Base-by-base conservation (phyloP, 2,888 invertebrate genomes). In the Saturnia japonica region DNA sequence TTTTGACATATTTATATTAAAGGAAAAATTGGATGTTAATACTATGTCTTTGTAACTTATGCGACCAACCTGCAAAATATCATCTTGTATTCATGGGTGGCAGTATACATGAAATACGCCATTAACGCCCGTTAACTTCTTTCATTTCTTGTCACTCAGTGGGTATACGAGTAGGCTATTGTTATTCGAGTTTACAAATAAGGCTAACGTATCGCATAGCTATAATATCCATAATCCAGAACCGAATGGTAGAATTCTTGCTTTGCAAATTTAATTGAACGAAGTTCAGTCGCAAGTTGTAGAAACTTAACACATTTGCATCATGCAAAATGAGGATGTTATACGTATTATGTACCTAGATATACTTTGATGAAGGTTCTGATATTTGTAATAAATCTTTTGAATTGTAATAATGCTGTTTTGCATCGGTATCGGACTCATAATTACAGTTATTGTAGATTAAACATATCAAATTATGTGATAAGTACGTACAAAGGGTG, bases 91-190 rank as follows among this genome's bases (percentile, higher is more conserved):
- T 60, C 28, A 60, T 60, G 11, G 11, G 28, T 60, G 25, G 8
- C 57, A 60, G 12, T 28, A 60, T 60, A 12, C 57, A 60, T 60
- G 25, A 60, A 60, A 60, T 60, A 60, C 25, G 57, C 25, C 25
- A 28, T 60, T 60, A 57, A 57, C 25, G 57, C 9, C 25, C 12
- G 57, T 9, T 57, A 4, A 60, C 57, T 60, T 60, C 14, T 14
- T 60, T 60, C 57, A 3, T 60, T 14, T 12, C 4, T 12, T 25
- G 14, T 25, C 3, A 60, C 12, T 60, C 57, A 60, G 28, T 14
- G 8, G 25, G 28, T 60, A 28, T 25, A n/a, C n/a, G n/a, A n/a
- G n/a, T n/a, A 60, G 14, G 14, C 14, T 57, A 51, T 51, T 51
- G 51, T 51, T 51, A 14, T 14, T 28, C 28, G 12, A 12, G 14